A percentile compares a stretch with the other conserved stretches of the same genome.
These are phyloP conservation scores for Parus major DNA, from an alignment of 2,113 vertebrate genomes.

Conservation along the genomic window DNA sequence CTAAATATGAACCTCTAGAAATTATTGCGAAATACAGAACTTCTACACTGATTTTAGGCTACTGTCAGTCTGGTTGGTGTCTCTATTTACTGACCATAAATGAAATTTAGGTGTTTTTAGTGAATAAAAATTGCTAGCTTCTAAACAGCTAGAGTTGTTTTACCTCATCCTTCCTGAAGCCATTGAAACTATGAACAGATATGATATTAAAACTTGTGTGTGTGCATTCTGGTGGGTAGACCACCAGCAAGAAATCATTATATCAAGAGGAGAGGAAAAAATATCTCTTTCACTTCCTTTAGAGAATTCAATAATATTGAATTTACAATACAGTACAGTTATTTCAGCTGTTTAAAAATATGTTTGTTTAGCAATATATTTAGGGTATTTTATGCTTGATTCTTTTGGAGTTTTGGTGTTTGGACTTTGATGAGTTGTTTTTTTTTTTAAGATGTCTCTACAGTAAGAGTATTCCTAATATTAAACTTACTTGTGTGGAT, in stretches of 20 bases:
- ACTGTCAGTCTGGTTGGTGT: rapidly evolving
- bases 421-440: rapidly evolving
- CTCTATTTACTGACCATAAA: not conserved
- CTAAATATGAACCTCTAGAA: not conserved
- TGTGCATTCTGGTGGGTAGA: not conserved
- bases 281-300: not conserved
- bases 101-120: not conserved
- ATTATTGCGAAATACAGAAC: not conserved
- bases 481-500: not conserved
- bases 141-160: not conserved
- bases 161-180: not conserved
- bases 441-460: not conserved
- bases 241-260: not conserved
- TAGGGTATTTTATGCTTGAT: not conserved
- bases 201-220: not conserved
- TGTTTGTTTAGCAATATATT: not conserved
- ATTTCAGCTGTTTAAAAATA: not conserved
- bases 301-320: not conserved
- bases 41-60: not conserved
- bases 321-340: not conserved
- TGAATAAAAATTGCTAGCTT: not conserved
- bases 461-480: not conserved
- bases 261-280: not conserved
- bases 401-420: not conserved
- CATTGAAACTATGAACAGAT: not conserved